Evolutionary conservation across 2,797 vertebrate genomes (phyloP), one percentile per base, ranked within the genome.

Genomic region (Strix occidentalis): DNA sequence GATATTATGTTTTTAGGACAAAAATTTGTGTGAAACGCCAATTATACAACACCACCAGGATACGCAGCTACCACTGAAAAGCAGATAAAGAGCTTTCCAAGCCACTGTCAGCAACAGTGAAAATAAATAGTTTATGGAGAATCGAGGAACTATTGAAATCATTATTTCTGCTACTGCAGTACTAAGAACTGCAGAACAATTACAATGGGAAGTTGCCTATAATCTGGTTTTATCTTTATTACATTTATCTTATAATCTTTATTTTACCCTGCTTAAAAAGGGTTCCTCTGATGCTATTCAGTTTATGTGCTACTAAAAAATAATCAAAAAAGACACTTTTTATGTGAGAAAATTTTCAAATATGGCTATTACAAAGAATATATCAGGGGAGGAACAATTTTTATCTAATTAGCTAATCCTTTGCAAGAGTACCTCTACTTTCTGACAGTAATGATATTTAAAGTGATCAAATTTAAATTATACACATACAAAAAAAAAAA

Each of bases 201-300:
- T 66, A 43, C 3, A 76, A 72, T 11, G 11, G 46, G 19, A 90
- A 93, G 74, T 29, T 76, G 58, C 20, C 61, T 75, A 78, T 50
- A 93, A 93, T 57, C 16, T 20, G 43, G 25, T 82, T 50, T 90
- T 88, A 93, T 61, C 94, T 92, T 96, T 64, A 84, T 84, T 87
- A 66, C 43, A 58, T 56, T 86, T 81, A 72, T 58, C 72, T n/a
- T 79, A 41, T 21, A 75, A 72, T 80, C 50, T 93, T 89, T 86
- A 46, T 74, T 92, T 93, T 77, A 70, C 24, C 58, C 56, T 90
- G 66, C 48, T 68, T 74, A 74, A 54, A 83, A 93, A 72, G 21
- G 21, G 39, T 66, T 54, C 51, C 43, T 92, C 53, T 48, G 56
- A 84, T 74, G 51, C 24, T 77, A 29, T 31, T 35, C 48, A 21